phyloP scores from a whole-genome alignment of 2,113 vertebrate genomes.

The Oncorhynchus gorbuscha region DNA sequence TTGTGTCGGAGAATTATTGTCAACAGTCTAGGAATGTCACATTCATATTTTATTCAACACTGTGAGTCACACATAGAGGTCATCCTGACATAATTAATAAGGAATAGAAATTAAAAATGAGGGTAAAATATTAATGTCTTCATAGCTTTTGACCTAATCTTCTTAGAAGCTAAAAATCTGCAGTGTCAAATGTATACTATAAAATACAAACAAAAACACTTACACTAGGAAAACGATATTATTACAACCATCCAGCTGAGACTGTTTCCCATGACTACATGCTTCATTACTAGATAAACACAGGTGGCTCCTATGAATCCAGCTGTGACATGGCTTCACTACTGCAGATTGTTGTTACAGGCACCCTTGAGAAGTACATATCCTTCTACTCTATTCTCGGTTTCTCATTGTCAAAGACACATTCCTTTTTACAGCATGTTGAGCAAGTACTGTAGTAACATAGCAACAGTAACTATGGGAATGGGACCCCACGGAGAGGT shows the following conservation, averaged over 20 bases:
- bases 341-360: not conserved
- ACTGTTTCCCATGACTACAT: not conserved
- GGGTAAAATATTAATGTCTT: not conserved
- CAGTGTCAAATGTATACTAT: not conserved
- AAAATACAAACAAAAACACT: not conserved
- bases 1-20: constrained; percentile 1
- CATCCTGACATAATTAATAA: not conserved
- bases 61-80: not conserved
- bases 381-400: not conserved
- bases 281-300: not conserved
- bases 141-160: not conserved
- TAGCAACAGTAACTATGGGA: constrained; percentile 69
- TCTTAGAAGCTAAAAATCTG: not conserved
- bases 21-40: constrained; percentile 9
- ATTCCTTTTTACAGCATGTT: constrained; percentile 31
- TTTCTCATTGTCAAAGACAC: not conserved
- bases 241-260: not conserved
- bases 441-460: constrained; percentile 46
- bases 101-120: not conserved
- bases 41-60: constrained; percentile 16
- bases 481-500: constrained; percentile 61
- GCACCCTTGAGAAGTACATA: not conserved
- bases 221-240: not conserved
- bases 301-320: not conserved
- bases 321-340: not conserved